These are phyloP conservation scores for Oostethus manadensis DNA, from an alignment of 2,113 vertebrate species.

Conservation along the genomic window DNA sequence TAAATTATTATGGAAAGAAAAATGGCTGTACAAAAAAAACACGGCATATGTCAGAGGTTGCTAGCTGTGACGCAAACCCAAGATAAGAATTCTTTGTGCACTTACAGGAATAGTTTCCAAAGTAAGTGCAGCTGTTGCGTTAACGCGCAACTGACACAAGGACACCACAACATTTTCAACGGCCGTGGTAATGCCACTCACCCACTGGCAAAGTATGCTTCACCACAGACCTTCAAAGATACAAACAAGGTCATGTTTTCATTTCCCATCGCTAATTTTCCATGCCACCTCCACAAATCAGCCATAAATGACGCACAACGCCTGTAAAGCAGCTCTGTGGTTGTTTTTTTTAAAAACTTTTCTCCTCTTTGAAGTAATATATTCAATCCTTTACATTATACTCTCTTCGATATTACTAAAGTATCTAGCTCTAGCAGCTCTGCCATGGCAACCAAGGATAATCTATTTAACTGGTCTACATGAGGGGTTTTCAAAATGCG, in stretches of 20 bases:
- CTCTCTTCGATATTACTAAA: no score
- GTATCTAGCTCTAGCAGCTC: no score
- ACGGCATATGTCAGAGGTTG: no score
- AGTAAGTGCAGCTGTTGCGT: constrained; percentile 4
- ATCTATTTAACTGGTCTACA: no score
- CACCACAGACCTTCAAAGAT: constrained; percentile 5
- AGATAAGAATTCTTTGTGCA: neutral
- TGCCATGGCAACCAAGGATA: no score
- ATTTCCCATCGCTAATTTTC: constrained; percentile 25
- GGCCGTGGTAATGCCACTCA: neutral
- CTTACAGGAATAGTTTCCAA: constrained; percentile 6
- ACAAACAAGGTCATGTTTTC: constrained; percentile 11
- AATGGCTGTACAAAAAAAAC: neutral
- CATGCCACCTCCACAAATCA: constrained; percentile 4
- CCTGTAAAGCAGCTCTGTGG: no score
- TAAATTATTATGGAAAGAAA: neutral
- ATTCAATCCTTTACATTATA: no score
- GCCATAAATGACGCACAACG: neutral
- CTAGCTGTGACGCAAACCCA: neutral
- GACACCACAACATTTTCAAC: constrained; percentile 3
- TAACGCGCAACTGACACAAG: no score
- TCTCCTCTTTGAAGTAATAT: no score
- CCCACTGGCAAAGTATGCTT: neutral
- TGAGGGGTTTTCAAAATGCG: no score
- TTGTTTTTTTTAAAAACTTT: no score